Base-by-base conservation (phyloP, 1,140 invertebrate genomes). In the Hydropsyche tenuis region DNA sequence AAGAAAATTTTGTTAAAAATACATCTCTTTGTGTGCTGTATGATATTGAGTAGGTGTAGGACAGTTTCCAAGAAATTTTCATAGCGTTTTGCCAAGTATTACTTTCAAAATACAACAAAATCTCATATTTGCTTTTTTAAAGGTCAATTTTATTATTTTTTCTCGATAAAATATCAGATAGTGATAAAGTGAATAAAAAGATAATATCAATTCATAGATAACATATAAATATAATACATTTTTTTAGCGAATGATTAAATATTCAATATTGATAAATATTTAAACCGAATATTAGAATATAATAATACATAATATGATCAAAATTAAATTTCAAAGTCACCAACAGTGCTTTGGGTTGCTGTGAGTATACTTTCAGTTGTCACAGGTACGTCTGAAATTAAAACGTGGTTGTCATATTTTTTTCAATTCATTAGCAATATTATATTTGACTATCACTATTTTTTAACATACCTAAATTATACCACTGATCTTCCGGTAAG, bases 371-470 rank as follows among this genome's bases (percentile, higher is more conserved):
- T 69, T 69, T 69, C 65, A 22, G 46, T 51, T 1, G 65, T 23
- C 9, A 51, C n/a, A 11, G 65, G 65, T n/a, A 69, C 48, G 48
- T 48, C 65, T 69, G 14, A 69, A 69, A 69, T 42, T 14, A 14
- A n/a, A 69, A 69, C 1, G 22, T 7, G 11, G 22, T n/a, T n/a
- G n/a, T 11, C 7, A 11, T 11, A 14, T 56, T 12, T 6, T 56
- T 14, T 18, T 18, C 51, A 14, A 11, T 56, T 56, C 18, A 6
- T 14, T 56, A 56, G 18, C 18, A 56, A 56, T 45, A 9, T 9
- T n/a, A n/a, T n/a, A n/a, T n/a, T n/a, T n/a, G n/a, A n/a, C n/a
- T n/a, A n/a, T n/a, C n/a, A n/a, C n/a, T n/a, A n/a, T n/a, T n/a
- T n/a, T n/a, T n/a, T n/a, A 37, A 37, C 30, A 4, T 51, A 69